Evolutionary conservation across 2,888 invertebrate genomes (phyloP), one percentile per base, ranked within the genome.

Genomic region (Lasioglossum zephyrum): DNA sequence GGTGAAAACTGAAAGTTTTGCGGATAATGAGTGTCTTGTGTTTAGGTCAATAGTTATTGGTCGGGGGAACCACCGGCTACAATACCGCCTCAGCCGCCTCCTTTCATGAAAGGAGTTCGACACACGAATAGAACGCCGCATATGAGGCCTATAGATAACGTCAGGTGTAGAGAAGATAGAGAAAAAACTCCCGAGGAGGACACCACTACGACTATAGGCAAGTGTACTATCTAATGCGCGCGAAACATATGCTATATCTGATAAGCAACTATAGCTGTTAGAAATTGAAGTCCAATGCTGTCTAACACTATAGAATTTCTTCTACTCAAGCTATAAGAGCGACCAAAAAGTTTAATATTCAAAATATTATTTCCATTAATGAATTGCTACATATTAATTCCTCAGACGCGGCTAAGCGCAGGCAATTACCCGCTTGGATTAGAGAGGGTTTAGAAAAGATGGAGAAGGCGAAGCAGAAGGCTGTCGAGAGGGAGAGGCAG

Each of bases 391-490:
- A 13, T 44, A 44, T 44, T 26, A 22, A 74, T 79, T 39, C 47
- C 53, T 95, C 97, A 94, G 98, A 99, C 95, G 98, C 98, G 26
- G 97, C 97, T 31, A 98, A 98, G 95, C 96, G 99, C 60, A 97
- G 98, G 93, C 97, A 98, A 92, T 96, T 99, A 39, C 99, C 99
- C n/a, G 98, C 98, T 0, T 99, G 99, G 99, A 99, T 99, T 89
- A 96, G 99, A 95, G 99, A 98, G 96, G 99, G 99, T 53, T 95
- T 99, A 90, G 99, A 99, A 94, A 99, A 99, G 96, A 99, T 99
- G 98, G 99, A 99, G 95, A 96, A 98, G 41, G 99, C 99, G 92
- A 99, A 99, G 93, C 97, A 97, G 93, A 97, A 97, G 92, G 98
- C 98, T 88, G 96, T 98, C 90, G 98, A 99, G 93, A 97, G 97